Evolutionary conservation across 2,888 invertebrate species (phyloP), one percentile per base, ranked within the genome.

Genomic region (Diarsia dahlii): DNA sequence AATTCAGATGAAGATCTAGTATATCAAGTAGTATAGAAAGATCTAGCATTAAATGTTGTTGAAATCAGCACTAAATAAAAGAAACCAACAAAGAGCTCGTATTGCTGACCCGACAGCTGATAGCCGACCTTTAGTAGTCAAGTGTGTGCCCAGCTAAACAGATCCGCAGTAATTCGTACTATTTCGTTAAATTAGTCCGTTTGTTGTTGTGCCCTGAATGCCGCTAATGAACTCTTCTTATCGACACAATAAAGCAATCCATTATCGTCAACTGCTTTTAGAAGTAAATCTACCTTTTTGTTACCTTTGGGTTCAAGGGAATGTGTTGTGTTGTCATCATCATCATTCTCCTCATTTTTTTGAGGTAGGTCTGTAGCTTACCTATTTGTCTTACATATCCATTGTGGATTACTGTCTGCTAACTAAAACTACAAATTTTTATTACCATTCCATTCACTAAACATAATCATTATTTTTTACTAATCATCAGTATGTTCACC

Each of bases 121-220:
- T 28, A 15, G 28, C 63, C 56, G 28, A 20, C 52, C 50, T 6
- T 39, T 39, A 39, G 23, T 66, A 34, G 48, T 18, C 52, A 54
- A 65, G 78, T 71, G 81, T 70, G 73, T 34, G 69, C 56, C 46
- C 28, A 68, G 74, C 64, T 75, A 75, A 78, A 75, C 50, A 82
- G 78, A 81, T 85, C 80, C 74, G 39, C 58, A 68, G 67, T 78
- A 75, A 82, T 85, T 81, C 81, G 69, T 66, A 78, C 68, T 79
- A 83, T 87, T 87, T 84, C 71, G 82, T 84, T 77, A 84, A 87
- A 88, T 87, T 80, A 85, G 78, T 77, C 72, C 80, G 74, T 83
- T 85, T 85, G 84, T 87, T 84, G 85, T 80, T 74, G 68, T 76
- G 58, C 71, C 3, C 80, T 81, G 80, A 82, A 84, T 87, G 63